Conservation (phyloP, 2,113 vertebrate genomes). For the Myrmecophaga tridactyla region DNA sequence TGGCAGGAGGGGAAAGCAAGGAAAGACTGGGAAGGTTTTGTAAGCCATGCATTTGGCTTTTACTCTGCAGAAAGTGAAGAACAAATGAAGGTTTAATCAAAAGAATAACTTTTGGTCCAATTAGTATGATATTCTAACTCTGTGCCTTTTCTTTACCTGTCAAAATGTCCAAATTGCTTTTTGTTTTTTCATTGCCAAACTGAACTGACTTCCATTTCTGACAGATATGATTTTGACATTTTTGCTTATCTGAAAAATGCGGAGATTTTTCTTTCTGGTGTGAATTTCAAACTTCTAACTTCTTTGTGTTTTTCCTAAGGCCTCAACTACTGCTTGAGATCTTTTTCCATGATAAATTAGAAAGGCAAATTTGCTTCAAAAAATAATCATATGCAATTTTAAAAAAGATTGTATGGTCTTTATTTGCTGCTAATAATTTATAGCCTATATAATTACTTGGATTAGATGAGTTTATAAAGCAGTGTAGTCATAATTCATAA, state of each 20-base stretch:
- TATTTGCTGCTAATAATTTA: not conserved
- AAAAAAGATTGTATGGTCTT: not conserved
- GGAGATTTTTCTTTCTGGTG: constrained; percentile 17
- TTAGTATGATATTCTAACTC: constrained; percentile 39
- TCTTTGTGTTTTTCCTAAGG: not conserved
- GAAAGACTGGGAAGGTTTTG: not conserved
- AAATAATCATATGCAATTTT: not conserved
- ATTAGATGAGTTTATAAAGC: not conserved
- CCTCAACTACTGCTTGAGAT: not conserved
- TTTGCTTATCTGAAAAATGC: constrained; percentile 43
- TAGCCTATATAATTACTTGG: not conserved
- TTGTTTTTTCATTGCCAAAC: not conserved
- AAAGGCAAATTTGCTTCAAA: not conserved
- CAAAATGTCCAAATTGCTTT: constrained; percentile 47
- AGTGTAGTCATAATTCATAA: not conserved
- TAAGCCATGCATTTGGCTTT: not conserved
- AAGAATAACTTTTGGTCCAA: constrained; percentile 29
- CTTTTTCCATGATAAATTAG: not conserved
- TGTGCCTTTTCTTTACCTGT: constrained; percentile 50
- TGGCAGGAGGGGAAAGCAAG: not conserved
- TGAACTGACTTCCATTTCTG: constrained; percentile 46
- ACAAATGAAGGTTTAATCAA: constrained; percentile 19
- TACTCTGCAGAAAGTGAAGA: not conserved
- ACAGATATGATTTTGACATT: constrained; percentile 65
- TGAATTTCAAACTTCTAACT: constrained; percentile 51